Conservation (phyloP, 2,113 vertebrate genomes). For the Petaurus breviceps region DNA sequence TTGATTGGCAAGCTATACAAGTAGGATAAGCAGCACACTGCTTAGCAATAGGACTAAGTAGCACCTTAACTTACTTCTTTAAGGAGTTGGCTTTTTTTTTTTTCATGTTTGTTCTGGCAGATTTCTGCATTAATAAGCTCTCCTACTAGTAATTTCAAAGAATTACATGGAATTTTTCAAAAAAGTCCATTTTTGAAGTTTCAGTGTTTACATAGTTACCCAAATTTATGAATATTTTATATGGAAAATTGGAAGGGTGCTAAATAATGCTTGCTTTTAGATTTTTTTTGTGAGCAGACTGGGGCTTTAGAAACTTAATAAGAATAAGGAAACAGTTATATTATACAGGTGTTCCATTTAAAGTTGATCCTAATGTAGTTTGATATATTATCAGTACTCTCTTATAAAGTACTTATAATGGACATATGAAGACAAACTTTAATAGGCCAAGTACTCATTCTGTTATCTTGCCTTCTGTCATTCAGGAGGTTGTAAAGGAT, state of each 20-base stretch:
- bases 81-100: constrained; percentile 20
- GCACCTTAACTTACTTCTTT: constrained; percentile 3
- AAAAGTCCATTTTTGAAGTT: background rate
- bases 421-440: background rate
- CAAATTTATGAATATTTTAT: background rate
- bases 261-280: background rate
- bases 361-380: background rate
- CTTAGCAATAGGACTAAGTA: constrained; percentile 15
- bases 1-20: constrained; percentile 9
- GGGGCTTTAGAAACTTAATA: constrained; percentile 40
- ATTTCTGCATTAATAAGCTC: constrained; percentile 42
- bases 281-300: constrained; percentile 41
- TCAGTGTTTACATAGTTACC: constrained; percentile 6
- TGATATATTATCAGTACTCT: background rate
- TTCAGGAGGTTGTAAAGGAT: background rate
- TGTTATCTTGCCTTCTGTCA: background rate
- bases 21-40: background rate
- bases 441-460: background rate
- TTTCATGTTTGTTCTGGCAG: constrained; percentile 39
- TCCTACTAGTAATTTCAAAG: constrained; percentile 21
- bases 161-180: background rate
- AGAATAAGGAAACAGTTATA: constrained; percentile 1
- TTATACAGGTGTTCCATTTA: background rate
- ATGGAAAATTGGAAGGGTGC: constrained; percentile 1
- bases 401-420: background rate